Conservation (phyloP, 2,113 vertebrate species). For the Zosterops lateralis region DNA sequence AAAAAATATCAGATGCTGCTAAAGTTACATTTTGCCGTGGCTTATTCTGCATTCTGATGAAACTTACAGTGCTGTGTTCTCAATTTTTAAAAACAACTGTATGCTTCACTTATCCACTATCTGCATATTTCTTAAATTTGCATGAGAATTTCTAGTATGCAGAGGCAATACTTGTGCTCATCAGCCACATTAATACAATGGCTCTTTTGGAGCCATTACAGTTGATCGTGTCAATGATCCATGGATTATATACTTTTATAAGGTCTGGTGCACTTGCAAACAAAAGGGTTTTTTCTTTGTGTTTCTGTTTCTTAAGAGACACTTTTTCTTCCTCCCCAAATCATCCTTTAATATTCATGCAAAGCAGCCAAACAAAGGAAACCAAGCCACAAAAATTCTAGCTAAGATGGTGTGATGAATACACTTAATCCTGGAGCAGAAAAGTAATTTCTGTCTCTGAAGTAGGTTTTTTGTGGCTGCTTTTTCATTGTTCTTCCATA, state of each 20-base stretch:
- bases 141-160: constrained; percentile 68
- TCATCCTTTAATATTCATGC: constrained; percentile 52
- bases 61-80: not conserved
- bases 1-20: not conserved
- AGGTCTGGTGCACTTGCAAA: constrained; percentile 72
- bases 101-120: constrained; percentile 5
- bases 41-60: constrained; percentile 27
- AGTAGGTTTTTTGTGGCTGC: not conserved
- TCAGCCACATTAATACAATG: constrained; percentile 72
- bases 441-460: constrained; percentile 24
- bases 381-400: constrained; percentile 20
- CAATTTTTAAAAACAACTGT: constrained; percentile 1
- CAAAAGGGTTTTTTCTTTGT: constrained; percentile 55
- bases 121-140: constrained; percentile 63
- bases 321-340: not conserved
- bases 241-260: constrained; percentile 70
- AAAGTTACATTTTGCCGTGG: constrained; percentile 42
- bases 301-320: constrained; percentile 66
- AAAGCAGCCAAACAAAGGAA: constrained; percentile 48
- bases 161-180: constrained; percentile 35
- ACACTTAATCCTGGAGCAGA: not conserved
- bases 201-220: constrained; percentile 69
- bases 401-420: constrained; percentile 24
- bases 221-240: constrained; percentile 68
- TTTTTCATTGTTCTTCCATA: not conserved